Percentiles rank a stretch among this genome's conserved stretches.
phyloP scores from a whole-genome alignment of 2,888 invertebrate species.

The Fragum whitleyi region DNA sequence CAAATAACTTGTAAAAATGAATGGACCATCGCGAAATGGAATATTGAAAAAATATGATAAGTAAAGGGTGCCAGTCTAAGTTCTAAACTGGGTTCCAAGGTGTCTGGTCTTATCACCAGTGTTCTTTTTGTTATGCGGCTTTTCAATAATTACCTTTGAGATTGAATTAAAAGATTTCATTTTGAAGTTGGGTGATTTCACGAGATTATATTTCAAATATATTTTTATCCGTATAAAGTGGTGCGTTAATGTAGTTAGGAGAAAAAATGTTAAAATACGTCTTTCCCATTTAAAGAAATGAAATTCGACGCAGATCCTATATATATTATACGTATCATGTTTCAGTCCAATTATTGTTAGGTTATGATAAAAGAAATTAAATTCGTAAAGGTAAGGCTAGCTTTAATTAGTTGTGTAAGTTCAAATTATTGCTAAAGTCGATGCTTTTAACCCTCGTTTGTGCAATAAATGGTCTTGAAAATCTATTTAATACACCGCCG shows the following conservation, averaged over 20 bases:
- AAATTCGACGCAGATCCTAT: constrained; percentile 45
- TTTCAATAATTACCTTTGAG: constrained; percentile 49
- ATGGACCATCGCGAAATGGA: no score
- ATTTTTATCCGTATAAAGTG: constrained; percentile 26
- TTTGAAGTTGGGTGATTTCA: constrained; percentile 32
- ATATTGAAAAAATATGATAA: no score
- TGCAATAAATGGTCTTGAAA: no score
- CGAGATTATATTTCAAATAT: constrained; percentile 27
- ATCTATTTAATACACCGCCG: no score
- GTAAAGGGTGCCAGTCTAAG: neutral
- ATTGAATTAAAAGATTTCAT: constrained; percentile 59
- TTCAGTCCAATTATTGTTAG: constrained; percentile 35
- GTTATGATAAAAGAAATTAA: constrained; percentile 34
- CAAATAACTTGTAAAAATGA: no score
- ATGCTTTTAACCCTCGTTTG: no score
- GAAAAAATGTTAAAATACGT: neutral
- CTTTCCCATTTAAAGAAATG: constrained; percentile 3
- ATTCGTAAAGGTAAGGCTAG: neutral
- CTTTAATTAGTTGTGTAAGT: neutral
- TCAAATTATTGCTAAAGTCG: neutral
- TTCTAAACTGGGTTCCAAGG: constrained; percentile 28
- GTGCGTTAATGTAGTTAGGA: constrained; percentile 6
- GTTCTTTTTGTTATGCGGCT: constrained; percentile 45
- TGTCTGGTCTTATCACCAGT: constrained; percentile 20
- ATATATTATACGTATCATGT: constrained; percentile 46